These are phyloP conservation scores for Centropus unirufus DNA, from an alignment of 2,113 vertebrate species.

Conservation along the genomic window DNA sequence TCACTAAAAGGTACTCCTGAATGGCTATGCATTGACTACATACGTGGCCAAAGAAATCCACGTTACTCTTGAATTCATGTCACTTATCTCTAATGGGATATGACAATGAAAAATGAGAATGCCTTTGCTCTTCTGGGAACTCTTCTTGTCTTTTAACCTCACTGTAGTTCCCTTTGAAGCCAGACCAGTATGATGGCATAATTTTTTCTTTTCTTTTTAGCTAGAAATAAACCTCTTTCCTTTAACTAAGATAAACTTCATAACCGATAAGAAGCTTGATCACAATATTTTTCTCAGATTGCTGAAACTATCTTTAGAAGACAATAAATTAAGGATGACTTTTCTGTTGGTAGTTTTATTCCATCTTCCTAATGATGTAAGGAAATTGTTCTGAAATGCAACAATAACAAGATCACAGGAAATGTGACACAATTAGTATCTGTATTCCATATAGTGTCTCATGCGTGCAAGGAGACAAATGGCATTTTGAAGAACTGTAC, in stretches of 20 bases:
- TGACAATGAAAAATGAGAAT: constrained; percentile 24
- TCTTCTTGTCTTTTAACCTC: constrained; percentile 8
- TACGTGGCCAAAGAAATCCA: background rate
- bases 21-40: background rate
- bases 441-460: background rate
- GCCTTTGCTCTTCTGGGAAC: background rate
- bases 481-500: background rate
- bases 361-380: background rate
- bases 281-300: background rate
- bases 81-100: constrained; percentile 2
- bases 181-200: background rate
- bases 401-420: background rate
- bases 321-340: background rate
- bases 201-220: background rate
- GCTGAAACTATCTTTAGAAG: background rate
- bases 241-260: background rate
- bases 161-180: background rate
- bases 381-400: background rate
- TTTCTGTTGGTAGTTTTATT: background rate
- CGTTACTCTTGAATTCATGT: background rate
- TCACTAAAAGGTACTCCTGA: background rate
- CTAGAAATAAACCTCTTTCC: background rate
- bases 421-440: background rate
- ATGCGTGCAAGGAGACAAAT: background rate
- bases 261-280: background rate